phyloP scores from a whole-genome alignment of 2,113 vertebrate genomes.

The Rhinolophus ferrumequinum region DNA sequence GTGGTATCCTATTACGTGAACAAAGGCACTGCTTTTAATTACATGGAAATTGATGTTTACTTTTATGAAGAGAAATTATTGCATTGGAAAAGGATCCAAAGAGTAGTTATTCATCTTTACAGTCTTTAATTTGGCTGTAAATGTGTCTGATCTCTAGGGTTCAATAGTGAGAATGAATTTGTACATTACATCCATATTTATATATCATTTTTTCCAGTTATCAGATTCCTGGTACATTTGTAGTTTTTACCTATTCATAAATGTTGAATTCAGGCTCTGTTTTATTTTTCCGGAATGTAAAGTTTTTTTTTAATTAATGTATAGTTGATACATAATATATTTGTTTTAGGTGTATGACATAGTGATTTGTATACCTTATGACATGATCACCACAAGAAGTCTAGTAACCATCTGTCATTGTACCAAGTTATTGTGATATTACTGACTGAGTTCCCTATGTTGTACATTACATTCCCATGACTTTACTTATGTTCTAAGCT shows the following conservation, averaged over 20 bases:
- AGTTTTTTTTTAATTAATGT: too few species aligned
- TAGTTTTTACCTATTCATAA: constrained; percentile 1
- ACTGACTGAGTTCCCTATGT: too few species aligned
- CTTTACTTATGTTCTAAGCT: too few species aligned
- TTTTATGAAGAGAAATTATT: constrained; percentile 62
- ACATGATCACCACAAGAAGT: too few species aligned
- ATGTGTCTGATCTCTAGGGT: constrained; percentile 39
- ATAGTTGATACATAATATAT: too few species aligned
- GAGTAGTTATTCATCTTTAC: constrained; percentile 42
- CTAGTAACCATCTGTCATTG: too few species aligned
- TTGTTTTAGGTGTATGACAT: too few species aligned
- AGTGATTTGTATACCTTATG: too few species aligned
- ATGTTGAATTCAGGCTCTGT: neutral
- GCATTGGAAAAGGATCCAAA: constrained; percentile 22
- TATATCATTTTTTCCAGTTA: neutral
- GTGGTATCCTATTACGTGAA: constrained; percentile 9
- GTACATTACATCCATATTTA: neutral
- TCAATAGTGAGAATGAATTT: constrained; percentile 8
- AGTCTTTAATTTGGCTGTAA: constrained; percentile 33
- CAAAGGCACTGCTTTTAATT: constrained; percentile 65
- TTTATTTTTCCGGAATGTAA: too few species aligned
- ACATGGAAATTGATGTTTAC: constrained; percentile 58
- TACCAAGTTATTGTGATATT: too few species aligned
- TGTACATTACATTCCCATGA: too few species aligned
- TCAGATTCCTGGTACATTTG: neutral